Conservation (phyloP, 2,888 invertebrate species). For the Amiota mariae region DNA sequence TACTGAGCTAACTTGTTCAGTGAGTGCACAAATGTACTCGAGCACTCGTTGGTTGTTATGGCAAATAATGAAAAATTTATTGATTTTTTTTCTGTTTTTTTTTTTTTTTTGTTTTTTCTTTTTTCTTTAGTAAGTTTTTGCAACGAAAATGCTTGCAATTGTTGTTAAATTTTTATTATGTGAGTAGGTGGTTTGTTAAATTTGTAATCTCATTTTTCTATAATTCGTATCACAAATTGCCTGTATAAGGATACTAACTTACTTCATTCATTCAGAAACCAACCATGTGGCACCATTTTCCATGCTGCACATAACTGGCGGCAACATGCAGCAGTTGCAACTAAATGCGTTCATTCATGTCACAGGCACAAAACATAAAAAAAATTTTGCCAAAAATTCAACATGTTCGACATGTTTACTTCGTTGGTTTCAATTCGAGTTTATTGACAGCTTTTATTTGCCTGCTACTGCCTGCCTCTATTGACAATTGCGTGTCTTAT, state of each 20-base stretch:
- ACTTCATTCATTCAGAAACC: slow-evolving; percentile 4
- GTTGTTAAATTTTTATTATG: slow-evolving; percentile 34
- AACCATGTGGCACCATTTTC: not conserved
- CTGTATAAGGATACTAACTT: not conserved
- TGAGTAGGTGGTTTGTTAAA: not conserved
- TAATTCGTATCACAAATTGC: not conserved
- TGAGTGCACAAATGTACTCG: not conserved
- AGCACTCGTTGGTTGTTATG: not conserved
- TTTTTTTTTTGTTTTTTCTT: too few relatives aligned
- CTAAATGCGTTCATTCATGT: not conserved
- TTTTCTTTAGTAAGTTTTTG: too few relatives aligned
- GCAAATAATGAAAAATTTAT: slow-evolving; percentile 4
- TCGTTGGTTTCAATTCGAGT: too few relatives aligned
- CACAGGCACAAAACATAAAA: not conserved
- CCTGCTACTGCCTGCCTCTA: too few relatives aligned
- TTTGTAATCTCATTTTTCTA: not conserved
- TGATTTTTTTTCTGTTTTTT: slow-evolving; percentile 6
- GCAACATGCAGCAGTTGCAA: not conserved
- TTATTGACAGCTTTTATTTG: too few relatives aligned
- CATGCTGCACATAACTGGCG: not conserved
- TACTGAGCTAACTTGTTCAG: too few relatives aligned
- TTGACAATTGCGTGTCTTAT: too few relatives aligned
- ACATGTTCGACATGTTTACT: too few relatives aligned
- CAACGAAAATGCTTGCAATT: slow-evolving; percentile 13
- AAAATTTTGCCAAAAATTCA: not conserved